Evolutionary conservation across 2,888 invertebrate species (phyloP).

Genomic region (Cephus pulcher): DNA sequence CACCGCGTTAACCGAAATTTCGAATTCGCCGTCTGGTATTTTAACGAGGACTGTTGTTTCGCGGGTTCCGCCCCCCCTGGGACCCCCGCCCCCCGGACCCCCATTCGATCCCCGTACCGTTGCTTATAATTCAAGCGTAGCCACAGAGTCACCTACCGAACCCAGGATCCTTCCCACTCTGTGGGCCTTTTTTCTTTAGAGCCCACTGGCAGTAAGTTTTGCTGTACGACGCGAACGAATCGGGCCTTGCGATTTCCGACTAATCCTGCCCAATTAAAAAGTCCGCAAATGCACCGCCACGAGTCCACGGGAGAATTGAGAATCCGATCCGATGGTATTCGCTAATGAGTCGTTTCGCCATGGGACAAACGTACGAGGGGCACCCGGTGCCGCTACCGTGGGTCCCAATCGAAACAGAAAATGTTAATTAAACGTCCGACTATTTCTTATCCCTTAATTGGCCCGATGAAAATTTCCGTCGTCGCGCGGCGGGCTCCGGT

Average conservation of each 20-base stretch:
- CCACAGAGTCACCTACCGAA: background rate
- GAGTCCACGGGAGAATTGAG: conserved; percentile 41
- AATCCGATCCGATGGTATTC: conserved; percentile 61
- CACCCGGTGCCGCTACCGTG: conserved; percentile 8
- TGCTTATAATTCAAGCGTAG: background rate
- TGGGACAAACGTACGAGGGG: conserved; percentile 24
- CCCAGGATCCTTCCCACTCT: background rate
- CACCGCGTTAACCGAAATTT: conserved; percentile 53
- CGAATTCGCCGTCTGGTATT: conserved; percentile 65
- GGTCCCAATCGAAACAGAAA: conserved; percentile 58
- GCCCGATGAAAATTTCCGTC: conserved; percentile 47
- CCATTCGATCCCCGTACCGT: background rate
- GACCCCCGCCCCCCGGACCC: background rate
- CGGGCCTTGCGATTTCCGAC: conserved; percentile 53
- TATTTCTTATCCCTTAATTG: conserved; percentile 56
- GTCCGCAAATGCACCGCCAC: conserved; percentile 51
- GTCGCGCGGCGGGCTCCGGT: background rate
- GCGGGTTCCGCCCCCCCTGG: conserved; percentile 5
- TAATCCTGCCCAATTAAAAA: conserved; percentile 65
- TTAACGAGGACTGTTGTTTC: conserved; percentile 66
- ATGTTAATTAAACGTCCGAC: conserved; percentile 62
- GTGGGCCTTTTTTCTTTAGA: background rate
- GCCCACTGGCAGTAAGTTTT: background rate
- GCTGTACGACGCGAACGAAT: conserved; percentile 5
- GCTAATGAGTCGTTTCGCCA: conserved; percentile 59